Evolutionary conservation across 2,113 vertebrate genomes (phyloP).

Genomic region (Chaetops frenatus): DNA sequence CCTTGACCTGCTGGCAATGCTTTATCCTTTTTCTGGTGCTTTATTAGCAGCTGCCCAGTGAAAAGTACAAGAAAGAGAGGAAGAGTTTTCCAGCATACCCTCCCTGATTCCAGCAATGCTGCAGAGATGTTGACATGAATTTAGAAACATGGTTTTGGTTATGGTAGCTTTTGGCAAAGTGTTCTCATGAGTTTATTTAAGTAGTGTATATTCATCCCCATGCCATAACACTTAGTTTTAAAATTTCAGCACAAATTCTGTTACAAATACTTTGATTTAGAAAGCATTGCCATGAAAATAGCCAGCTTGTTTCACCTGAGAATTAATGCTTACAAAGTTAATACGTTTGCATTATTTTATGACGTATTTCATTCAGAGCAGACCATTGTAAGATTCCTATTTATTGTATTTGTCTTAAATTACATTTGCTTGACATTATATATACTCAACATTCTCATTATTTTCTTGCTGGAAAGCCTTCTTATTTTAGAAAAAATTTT

Average conservation of each 20-base stretch:
- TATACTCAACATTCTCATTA: not conserved
- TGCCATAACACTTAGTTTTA: not conserved
- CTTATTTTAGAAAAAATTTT: not conserved
- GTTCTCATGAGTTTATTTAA: not conserved
- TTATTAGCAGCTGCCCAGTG: not conserved
- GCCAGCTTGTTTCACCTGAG: not conserved
- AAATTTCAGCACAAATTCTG: not conserved
- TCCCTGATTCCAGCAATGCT: not conserved
- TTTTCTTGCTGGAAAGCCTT: not conserved
- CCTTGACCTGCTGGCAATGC: not conserved
- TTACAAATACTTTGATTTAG: not conserved
- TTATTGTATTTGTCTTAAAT: not conserved
- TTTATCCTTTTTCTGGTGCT: not conserved
- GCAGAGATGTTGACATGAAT: not conserved
- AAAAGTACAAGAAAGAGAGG: not conserved
- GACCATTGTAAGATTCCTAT: not conserved
- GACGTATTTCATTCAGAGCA: not conserved
- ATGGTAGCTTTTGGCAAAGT: not conserved
- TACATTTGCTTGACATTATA: not conserved
- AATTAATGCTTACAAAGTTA: not conserved
- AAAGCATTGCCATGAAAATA: not conserved
- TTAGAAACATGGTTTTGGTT: not conserved
- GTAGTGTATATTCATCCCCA: not conserved
- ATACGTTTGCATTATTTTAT: not conserved
- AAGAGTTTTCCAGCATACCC: not conserved